These are phyloP conservation scores for Harpagifer antarcticus DNA, from an alignment of 2,797 vertebrate species.

Conservation along the genomic window DNA sequence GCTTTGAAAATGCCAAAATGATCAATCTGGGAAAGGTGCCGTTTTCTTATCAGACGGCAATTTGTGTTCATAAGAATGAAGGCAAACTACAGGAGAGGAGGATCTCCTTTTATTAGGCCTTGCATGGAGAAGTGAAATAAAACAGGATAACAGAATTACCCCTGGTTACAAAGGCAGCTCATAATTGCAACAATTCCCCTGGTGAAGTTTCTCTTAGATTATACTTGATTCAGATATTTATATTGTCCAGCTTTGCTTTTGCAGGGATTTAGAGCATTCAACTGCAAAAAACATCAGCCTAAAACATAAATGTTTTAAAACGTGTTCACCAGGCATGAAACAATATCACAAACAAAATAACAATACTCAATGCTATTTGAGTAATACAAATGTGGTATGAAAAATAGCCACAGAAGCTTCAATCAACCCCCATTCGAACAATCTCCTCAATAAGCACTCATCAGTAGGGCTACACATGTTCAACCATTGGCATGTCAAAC, in stretches of 20 bases:
- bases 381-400: not conserved
- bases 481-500: not conserved
- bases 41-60: not conserved
- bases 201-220: conserved; percentile 50
- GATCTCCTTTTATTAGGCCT: conserved; percentile 6
- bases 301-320: not conserved
- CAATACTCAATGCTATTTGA: not conserved
- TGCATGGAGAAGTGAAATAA: not conserved
- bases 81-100: not conserved
- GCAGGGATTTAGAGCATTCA: conserved; percentile 28
- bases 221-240: conserved; percentile 62
- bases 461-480: not conserved
- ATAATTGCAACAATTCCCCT: conserved; percentile 49
- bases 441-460: not conserved
- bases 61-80: not conserved
- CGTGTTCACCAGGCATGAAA: not conserved
- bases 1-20: not conserved
- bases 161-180: conserved; percentile 29
- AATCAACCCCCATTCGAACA: not conserved
- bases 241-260: conserved; percentile 27
- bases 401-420: not conserved
- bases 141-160: not conserved
- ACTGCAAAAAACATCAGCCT: conserved; percentile 3
- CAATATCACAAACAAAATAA: not conserved
- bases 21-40: not conserved